Evolutionary conservation across 2,113 vertebrate species (phyloP).

Genomic region (Oreocharis arfaki): DNA sequence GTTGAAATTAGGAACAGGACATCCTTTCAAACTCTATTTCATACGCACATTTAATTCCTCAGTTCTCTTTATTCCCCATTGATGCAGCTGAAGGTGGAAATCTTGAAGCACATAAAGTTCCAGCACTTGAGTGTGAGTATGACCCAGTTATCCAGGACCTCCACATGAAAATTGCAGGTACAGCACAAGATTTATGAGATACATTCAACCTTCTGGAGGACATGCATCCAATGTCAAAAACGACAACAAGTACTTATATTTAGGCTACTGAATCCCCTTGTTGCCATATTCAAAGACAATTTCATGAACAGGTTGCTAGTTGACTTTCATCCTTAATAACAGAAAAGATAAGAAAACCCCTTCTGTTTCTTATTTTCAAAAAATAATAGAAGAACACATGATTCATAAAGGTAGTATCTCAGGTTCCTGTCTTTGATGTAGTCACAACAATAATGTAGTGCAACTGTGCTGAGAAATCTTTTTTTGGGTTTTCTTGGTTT

Average conservation of each 20-base stretch:
- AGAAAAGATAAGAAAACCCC: background rate
- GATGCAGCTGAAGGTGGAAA: background rate
- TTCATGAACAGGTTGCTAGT: rapidly evolving
- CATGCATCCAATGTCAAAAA: background rate
- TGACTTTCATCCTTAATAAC: background rate
- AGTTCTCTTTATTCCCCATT: background rate
- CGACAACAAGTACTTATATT: background rate
- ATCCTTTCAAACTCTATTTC: background rate
- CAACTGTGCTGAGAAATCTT: background rate
- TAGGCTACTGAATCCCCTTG: background rate
- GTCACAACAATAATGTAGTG: background rate
- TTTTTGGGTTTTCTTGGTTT: background rate
- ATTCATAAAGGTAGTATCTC: background rate
- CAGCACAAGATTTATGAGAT: background rate
- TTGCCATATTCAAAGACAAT: background rate
- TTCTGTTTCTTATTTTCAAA: background rate
- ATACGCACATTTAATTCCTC: background rate
- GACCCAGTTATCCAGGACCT: background rate
- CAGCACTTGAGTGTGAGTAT: background rate
- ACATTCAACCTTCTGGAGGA: background rate
- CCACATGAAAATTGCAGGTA: background rate
- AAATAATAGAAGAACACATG: background rate
- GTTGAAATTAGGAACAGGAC: background rate
- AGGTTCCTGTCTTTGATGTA: background rate
- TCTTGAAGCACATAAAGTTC: background rate